Evolutionary conservation across 1,140 invertebrate species (phyloP), one percentile per base, ranked within the genome.

Genomic region (Coelopa frigida): DNA sequence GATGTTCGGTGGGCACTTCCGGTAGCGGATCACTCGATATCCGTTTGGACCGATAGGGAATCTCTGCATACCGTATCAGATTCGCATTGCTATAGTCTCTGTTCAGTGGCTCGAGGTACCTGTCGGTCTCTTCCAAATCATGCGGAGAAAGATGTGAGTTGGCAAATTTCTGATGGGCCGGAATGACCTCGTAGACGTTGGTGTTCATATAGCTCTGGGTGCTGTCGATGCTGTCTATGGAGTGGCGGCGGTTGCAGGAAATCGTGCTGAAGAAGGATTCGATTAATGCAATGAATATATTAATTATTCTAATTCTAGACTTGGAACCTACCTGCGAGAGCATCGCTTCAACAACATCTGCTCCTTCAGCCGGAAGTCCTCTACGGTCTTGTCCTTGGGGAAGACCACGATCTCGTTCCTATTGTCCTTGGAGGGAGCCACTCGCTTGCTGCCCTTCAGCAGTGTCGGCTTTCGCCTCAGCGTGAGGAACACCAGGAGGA

Each of bases 371-470:
- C 52, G 40, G 2, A 59, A 22, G 6, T 51, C 11, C 11, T 51
- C 27, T 0, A 53, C 45, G 1, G 57, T 49, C 8, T 52, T 48
- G 4, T 47, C 32, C 2, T 49, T 45, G 0, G 59, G 57, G 10
- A 61, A 43, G 1, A 61, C 50, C 5, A 61, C 37, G 37, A 61
- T 53, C 20, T 80, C 72, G 10, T 74, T 68, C 3, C 68, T 59
- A 51, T 73, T 72, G 26, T 70, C 71, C 32, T 75, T 75, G 0
- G 78, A 75, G 33, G 79, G 70, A 5, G 81, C 59, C 11, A 81
- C 66, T 21, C 77, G 69, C 52, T 80, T 80, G 50, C 73, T 81
- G 2, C 77, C 77, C 52, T 71, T 74, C 11, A 82, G 50, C 39
- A 81, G 57, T 12, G 56, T 51, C 0, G 79, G 78, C 47, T 81